Base-by-base conservation (phyloP, 2,888 invertebrate genomes). In the Aspidiotus destructor region DNA sequence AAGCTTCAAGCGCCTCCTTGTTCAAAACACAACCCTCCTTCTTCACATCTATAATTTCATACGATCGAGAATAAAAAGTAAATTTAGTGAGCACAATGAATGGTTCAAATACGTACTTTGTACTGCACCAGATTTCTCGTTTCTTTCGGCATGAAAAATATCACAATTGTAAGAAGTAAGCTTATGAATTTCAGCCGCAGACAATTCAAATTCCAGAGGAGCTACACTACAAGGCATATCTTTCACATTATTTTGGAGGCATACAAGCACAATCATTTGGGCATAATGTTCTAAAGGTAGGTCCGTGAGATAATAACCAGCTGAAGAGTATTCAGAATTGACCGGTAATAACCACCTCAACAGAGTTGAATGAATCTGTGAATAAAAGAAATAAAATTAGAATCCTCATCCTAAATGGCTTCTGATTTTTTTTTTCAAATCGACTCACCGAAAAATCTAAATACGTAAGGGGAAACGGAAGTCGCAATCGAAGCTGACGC, bases 221-320 rank as follows among this genome's bases (percentile, higher is more conserved):
- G 17, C 28, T 11, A 52, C 41, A 7, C 9, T 40, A 2, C 15
- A 11, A 17, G 40, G 15, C 10, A n/a, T n/a, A 7, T 41, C 52
- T 17, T 67, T 58, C 10, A 67, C 60, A 15, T 67, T 67, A 67
- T 67, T 67, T 48, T 60, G 58, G 58, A 67, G 60, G 15, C 67
- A 67, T 8, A 42, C 15, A 2, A 67, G 58, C 13, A 67, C 16
- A 10, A 58, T 42, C 13, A 28, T 60, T 44, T 58, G 67, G 10
- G 60, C 67, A 9, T 60, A 67, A 2, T 60, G 8, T 10, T 58
- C 58, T 8, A 40, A 17, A 10, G 58, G 52, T 41, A 67, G 40
- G 44, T 67, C 60, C 7, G 15, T 10, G 40, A 58, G 9, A 28
- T 58, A 28, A 58, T 11, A 58, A 2, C 40, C 40, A 28, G 17